A percentile compares a stretch with the other conserved stretches of the same genome.
Evolutionary conservation across 2,113 vertebrate genomes (phyloP).

Genomic region (Conger conger): DNA sequence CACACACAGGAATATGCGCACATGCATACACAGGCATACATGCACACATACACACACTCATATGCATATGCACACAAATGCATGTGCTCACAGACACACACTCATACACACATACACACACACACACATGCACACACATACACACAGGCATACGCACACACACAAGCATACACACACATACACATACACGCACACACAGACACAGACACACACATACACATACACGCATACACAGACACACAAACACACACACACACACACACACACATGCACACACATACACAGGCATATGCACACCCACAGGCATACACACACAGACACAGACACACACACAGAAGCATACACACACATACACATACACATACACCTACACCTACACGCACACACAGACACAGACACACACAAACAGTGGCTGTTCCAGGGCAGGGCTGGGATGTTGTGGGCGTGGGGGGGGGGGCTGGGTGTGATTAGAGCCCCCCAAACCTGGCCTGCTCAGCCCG

Average conservation of each 20-base stretch:
- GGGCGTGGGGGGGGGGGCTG: not conserved
- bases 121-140: not conserved
- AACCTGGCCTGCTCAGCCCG: not conserved
- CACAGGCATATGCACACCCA: conserved; percentile 9
- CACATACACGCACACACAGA: too few species aligned
- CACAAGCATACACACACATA: not conserved
- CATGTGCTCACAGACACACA: conserved; percentile 20
- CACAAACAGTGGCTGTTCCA: not conserved
- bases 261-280: not conserved
- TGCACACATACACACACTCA: conserved; percentile 8
- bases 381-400: not conserved
- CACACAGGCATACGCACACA: conserved; percentile 15
- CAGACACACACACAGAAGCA: not conserved
- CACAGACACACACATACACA: too few species aligned
- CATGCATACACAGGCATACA: too few species aligned
- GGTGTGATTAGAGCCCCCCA: not conserved
- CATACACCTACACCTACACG: not conserved
- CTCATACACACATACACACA: not conserved
- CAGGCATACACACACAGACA: conserved; percentile 23
- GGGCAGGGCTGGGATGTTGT: not conserved
- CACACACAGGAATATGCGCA: too few species aligned
- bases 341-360: too few species aligned
- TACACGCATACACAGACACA: conserved; percentile 14
- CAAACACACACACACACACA: not conserved
- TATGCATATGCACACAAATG: conserved; percentile 16